A percentile compares a stretch with the other conserved stretches of the same genome.
phyloP scores from a whole-genome alignment of 2,797 vertebrate species.

The Schizopygopsis malacanthus region DNA sequence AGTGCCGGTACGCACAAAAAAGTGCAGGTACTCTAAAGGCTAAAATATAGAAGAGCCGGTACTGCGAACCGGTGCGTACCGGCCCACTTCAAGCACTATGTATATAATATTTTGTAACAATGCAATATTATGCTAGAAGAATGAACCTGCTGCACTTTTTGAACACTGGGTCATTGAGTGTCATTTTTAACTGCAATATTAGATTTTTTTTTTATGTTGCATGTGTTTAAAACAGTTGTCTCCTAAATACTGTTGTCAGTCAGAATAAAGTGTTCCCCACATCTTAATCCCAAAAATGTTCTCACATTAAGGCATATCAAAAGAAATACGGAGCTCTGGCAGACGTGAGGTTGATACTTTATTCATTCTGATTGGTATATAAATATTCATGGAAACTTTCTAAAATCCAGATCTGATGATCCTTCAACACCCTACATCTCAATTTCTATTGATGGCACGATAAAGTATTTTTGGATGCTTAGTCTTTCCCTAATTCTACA shows the following conservation, averaged over 20 bases:
- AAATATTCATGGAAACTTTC: conserved; percentile 40
- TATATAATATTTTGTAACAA: neutral
- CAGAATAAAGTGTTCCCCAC: neutral
- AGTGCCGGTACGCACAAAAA: too few species aligned
- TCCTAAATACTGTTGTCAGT: neutral
- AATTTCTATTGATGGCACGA: neutral
- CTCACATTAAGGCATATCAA: neutral
- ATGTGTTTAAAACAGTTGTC: neutral
- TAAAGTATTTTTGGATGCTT: conserved; percentile 29
- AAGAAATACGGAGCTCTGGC: neutral
- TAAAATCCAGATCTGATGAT: conserved; percentile 7
- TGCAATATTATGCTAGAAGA: neutral
- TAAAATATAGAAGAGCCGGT: too few species aligned
- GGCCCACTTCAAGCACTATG: too few species aligned
- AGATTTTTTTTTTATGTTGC: neutral
- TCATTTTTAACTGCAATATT: neutral
- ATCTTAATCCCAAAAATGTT: neutral
- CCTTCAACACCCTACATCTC: neutral
- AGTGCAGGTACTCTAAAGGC: too few species aligned
- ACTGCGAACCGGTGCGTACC: too few species aligned
- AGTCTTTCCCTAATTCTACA: conserved; percentile 53
- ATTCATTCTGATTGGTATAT: conserved; percentile 3
- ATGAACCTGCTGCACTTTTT: neutral
- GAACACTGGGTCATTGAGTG: neutral
- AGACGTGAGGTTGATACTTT: neutral